These are phyloP conservation scores for Odontocolon sp. DNA, from an alignment of 2,888 invertebrate species.

Conservation along the genomic window DNA sequence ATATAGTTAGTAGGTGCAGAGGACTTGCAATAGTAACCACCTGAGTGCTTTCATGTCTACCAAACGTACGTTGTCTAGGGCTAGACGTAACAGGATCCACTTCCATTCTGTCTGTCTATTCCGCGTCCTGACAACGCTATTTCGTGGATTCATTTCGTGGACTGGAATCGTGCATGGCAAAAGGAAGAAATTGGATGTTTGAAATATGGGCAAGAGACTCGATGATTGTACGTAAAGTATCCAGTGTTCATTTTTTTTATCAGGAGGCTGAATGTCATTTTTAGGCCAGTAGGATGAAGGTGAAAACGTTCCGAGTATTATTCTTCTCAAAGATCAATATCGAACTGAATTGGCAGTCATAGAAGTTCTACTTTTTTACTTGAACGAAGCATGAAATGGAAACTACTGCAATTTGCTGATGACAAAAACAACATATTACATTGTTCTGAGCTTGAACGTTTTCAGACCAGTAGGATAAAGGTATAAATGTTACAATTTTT, in stretches of 20 bases:
- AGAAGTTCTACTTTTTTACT: not conserved
- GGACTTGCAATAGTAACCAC: conserved; percentile 57
- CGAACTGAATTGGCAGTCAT: not conserved
- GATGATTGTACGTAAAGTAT: too few species aligned
- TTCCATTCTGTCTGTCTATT: conserved; percentile 32
- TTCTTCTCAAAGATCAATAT: not conserved
- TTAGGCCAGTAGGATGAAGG: not conserved
- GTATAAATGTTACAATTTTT: conserved; percentile 17
- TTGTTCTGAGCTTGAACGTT: not conserved
- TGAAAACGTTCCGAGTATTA: too few species aligned
- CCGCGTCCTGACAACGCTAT: conserved; percentile 49
- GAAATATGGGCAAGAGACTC: not conserved
- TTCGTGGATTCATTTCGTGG: conserved; percentile 55
- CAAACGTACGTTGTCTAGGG: conserved; percentile 57
- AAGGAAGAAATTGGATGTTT: not conserved
- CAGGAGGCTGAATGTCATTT: too few species aligned
- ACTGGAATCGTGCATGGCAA: conserved; percentile 3
- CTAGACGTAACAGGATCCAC: conserved; percentile 52
- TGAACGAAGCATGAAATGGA: not conserved
- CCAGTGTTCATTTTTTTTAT: not conserved
- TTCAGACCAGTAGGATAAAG: conserved; percentile 1
- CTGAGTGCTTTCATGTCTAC: conserved; percentile 55
- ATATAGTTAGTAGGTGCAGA: conserved; percentile 46
- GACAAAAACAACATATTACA: not conserved
- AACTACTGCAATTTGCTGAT: not conserved